Evolutionary conservation across 2,113 vertebrate genomes (phyloP).

Genomic region (Oryzias melastigma): DNA sequence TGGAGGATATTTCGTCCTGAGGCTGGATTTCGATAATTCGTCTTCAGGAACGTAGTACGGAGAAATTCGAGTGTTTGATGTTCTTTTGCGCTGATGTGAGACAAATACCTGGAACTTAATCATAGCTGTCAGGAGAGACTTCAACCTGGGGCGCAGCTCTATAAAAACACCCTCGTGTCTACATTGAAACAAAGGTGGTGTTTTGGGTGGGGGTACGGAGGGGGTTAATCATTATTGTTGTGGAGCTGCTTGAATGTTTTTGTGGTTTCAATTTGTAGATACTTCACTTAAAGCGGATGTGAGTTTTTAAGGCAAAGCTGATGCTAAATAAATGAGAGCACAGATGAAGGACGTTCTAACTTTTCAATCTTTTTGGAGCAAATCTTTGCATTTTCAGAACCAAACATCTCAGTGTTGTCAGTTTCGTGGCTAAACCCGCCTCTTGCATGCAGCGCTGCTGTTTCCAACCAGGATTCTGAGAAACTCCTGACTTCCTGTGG

Average conservation of each 20-base stretch:
- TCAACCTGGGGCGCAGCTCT: constrained; percentile 21
- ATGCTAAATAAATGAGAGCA: too few relatives aligned
- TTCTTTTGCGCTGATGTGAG: constrained; percentile 45
- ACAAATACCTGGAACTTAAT: constrained; percentile 32
- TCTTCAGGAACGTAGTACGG: constrained; percentile 13
- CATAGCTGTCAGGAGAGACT: constrained; percentile 32
- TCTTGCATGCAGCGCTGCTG: constrained; percentile 3
- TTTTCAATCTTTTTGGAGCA: too few relatives aligned
- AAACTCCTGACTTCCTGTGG: constrained; percentile 5
- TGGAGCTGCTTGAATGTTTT: constrained; percentile 46
- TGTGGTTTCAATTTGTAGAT: constrained; percentile 25
- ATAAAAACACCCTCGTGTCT: constrained; percentile 28
- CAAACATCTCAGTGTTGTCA: not conserved
- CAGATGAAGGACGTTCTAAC: too few relatives aligned
- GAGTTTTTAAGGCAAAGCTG: too few relatives aligned
- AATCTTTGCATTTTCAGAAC: not conserved
- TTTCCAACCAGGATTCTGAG: constrained; percentile 14
- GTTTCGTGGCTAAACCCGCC: not conserved
- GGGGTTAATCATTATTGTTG: constrained; percentile 55
- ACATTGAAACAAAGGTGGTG: constrained; percentile 4
- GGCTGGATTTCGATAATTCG: constrained; percentile 5
- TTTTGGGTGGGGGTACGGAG: not conserved
- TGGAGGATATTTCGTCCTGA: not conserved
- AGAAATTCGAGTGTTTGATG: constrained; percentile 56
- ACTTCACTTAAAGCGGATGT: too few relatives aligned